Percentiles rank a stretch among this genome's conserved stretches.
These are phyloP conservation scores for Himalopsyche japonica DNA, from an alignment of 2,888 invertebrate genomes.

Conservation along the genomic window DNA sequence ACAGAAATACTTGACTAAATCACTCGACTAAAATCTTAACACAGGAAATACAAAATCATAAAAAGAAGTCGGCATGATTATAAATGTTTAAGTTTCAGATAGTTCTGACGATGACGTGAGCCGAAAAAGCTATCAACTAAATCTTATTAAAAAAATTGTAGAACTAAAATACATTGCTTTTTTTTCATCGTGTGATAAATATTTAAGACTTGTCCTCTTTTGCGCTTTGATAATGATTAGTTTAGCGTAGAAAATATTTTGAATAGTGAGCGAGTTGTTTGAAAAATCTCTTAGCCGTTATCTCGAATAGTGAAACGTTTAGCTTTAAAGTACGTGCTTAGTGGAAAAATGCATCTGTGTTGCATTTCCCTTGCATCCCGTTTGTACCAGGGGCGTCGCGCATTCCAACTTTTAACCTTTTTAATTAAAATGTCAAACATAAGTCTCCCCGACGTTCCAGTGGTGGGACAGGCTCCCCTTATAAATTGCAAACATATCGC, in stretches of 20 bases:
- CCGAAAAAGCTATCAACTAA: too few species aligned
- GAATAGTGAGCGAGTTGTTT: neutral
- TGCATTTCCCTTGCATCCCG: neutral
- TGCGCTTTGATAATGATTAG: too few species aligned
- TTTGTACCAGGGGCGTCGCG: conserved; percentile 7
- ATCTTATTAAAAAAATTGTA: too few species aligned
- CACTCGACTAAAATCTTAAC: too few species aligned
- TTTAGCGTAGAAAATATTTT: neutral
- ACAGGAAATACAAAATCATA: too few species aligned
- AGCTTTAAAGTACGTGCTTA: neutral
- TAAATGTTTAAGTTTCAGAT: too few species aligned
- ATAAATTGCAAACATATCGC: conserved; percentile 35
- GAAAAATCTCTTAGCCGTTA: neutral
- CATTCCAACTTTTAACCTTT: conserved; percentile 34
- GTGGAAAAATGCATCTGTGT: neutral
- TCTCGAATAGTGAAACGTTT: neutral
- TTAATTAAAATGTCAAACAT: conserved; percentile 39
- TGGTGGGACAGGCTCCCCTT: neutral
- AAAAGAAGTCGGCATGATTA: too few species aligned
- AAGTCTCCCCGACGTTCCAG: conserved; percentile 2
- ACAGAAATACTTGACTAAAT: too few species aligned
- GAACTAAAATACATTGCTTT: too few species aligned
- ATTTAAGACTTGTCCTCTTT: too few species aligned
- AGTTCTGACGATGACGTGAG: too few species aligned
- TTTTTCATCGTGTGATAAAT: too few species aligned